Conservation (phyloP, 2,113 vertebrate genomes). For the Condylura cristata region DNA sequence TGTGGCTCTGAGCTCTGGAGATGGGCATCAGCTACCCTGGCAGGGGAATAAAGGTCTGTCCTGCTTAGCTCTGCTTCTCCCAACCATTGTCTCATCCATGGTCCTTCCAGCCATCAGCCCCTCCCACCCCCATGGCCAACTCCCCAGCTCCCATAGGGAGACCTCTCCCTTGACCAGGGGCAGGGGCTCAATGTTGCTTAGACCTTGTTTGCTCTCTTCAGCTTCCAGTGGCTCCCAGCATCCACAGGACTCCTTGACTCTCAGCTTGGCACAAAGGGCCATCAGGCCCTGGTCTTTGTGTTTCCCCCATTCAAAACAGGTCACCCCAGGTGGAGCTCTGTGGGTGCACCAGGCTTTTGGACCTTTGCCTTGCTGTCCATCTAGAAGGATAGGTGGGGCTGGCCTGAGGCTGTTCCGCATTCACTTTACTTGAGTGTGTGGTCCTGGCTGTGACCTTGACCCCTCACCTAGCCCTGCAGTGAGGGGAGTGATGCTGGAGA, state of each 20-base stretch:
- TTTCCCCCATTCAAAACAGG: background rate
- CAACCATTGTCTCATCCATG: background rate
- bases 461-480: background rate
- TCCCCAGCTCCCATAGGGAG: background rate
- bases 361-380: background rate
- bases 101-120: background rate
- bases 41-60: background rate
- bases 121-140: background rate
- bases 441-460: background rate
- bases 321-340: fast-evolving
- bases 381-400: background rate
- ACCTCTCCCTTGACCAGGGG: background rate
- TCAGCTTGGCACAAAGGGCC: background rate
- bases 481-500: background rate
- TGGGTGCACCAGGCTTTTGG: background rate
- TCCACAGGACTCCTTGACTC: background rate
- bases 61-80: background rate
- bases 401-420: background rate
- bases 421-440: background rate
- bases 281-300: background rate
- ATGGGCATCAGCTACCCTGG: background rate
- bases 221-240: background rate
- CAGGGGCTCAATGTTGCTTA: background rate
- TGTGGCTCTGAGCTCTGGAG: background rate
- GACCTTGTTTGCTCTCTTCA: background rate